Evolutionary conservation across 2,113 vertebrate genomes (phyloP), one percentile per base, ranked within the genome.

Genomic region (Stomatorhinus ivindoensis): DNA sequence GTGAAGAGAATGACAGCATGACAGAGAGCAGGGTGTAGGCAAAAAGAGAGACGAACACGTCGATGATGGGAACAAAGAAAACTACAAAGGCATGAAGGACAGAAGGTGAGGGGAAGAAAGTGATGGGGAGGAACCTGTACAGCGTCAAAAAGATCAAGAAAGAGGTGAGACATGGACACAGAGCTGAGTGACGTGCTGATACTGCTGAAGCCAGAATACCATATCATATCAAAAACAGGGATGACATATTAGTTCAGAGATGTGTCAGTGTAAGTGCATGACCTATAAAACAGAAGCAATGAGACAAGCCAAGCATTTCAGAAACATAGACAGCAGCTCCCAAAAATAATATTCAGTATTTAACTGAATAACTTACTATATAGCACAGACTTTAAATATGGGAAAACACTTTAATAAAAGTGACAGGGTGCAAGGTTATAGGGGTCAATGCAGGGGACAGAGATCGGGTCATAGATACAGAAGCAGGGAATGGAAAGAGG

Each of bases 221-320:
- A 89, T 50, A 55, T 48, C 82, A 90, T 87, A 89, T 19, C 88
- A 65, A 35, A 89, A 46, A 86, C 4, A 89, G 69, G 82, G 11
- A 73, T n/a, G 3, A 6, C 24, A 65, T 13, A 88, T 27, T 73
- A n/a, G n/a, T n/a, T 42, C 8, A 83, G 6, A 84, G 89, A 46
- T 35, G 89, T 90, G 90, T 35, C 6, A n/a, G 46, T 53, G n/a
- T 85, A 9, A 85, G 46, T 11, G 46, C 3, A 85, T 21, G 46
- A 85, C 19, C 46, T 47, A 47, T 47, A 50, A 85, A 85, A 50
- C 17, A 82, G 35, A 42, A 86, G 47, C 84, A 86, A 86, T 48
- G n/a, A 27, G 48, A 50, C 84, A 86, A 86, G 84, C 10, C 39
- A 85, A 48, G 83, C 42, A 47, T 82, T 42, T 39, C 46, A 47